Base-by-base conservation (phyloP, 2,113 vertebrate genomes). In the Tenebrosternarchus preto region DNA sequence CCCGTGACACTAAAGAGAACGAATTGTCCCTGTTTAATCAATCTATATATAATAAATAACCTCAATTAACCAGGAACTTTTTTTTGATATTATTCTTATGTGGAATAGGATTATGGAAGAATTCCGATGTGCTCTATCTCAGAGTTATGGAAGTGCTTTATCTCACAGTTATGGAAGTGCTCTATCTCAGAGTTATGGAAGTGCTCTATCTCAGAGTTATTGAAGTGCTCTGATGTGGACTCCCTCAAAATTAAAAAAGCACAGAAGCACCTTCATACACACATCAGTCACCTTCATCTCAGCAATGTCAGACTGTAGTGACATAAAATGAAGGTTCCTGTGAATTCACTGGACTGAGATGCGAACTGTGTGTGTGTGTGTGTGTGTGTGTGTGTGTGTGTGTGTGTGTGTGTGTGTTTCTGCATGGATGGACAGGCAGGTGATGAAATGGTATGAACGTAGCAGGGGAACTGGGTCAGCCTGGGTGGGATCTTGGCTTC, bases 391-490 rank as follows among this genome's bases (percentile, higher is more conserved):
- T 11, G 20, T 55, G 0, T 5, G 7, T 50, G 56, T 72, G 57
- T 60, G 68, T 25, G 59, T 50, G 12, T 70, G 68, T 20, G 36
- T 36, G 56, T 59, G 56, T 29, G 66, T 77, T 75, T 69, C 61
- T 43, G 29, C 69, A 76, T 53, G 72, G 79, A 64, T 7, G 73
- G 11, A 15, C 29, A 68, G 85, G 81, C 85, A 80, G 87, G 86
- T 88, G 86, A 90, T 86, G 88, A 83, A 88, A 90, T 83, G 79
- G 61, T 50, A 69, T 46, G 82, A 87, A 74, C 70, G 75, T 81
- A 64, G 79, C 73, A 24, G 66, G 77, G 39, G 86, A 92, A 90
- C 90, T 92, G 88, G 90, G 89, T 92, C 90, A 91, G 83, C 86
- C 67, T 76, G 36, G 27, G 59, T 55, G 71, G 78, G 70, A 74